Base-by-base conservation (phyloP, 2,888 invertebrate species). In the Lasioglossum malachurum region DNA sequence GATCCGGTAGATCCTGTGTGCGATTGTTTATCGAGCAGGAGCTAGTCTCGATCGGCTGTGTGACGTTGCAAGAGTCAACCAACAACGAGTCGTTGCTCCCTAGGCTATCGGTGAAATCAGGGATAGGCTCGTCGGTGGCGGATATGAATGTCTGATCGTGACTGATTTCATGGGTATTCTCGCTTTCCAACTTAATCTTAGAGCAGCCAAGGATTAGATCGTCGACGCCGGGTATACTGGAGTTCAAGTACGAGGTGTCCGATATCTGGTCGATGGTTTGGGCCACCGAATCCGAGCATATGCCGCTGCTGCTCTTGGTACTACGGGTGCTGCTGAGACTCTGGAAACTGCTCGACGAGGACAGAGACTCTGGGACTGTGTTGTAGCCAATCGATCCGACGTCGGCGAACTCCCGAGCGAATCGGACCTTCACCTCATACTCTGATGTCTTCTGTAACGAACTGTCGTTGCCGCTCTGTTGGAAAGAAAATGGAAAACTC, bases 341-440 rank as follows among this genome's bases (percentile, higher is more conserved):
- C 64, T 93, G 94, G 82, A 94, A 93, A 75, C 94, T 94, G 86
- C 95, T 94, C 19, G 93, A 93, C 72, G 94, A 94, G 1, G 94
- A 94, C 19, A 94, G 79, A 81, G 92, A 93, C 35, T 90, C 92
- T 12, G 91, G 90, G 0, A 84, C 75, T 14, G 89, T 76, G 38
- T 85, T 76, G 38, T 85, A 87, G 16, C 78, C 80, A 72, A 86
- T 71, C 41, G 89, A 80, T 80, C 80, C 88, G 49, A 88, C 94
- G 78, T 94, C 94, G 57, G 90, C 93, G 75, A 94, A 94, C 83
- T 94, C 94, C 57, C 94, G 93, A 75, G 92, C 89, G 81, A 94
- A 94, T 69, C 91, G 92, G 67, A 94, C 94, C 84, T 94, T 94
- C 80, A 94, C 92, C 87, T 94, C 94, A 90, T 94, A 94, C 81